A percentile compares a stretch with the other conserved stretches of the same genome.
These are phyloP conservation scores for Trichogramma dendrolimi DNA, from an alignment of 2,888 invertebrate genomes.

Conservation along the genomic window DNA sequence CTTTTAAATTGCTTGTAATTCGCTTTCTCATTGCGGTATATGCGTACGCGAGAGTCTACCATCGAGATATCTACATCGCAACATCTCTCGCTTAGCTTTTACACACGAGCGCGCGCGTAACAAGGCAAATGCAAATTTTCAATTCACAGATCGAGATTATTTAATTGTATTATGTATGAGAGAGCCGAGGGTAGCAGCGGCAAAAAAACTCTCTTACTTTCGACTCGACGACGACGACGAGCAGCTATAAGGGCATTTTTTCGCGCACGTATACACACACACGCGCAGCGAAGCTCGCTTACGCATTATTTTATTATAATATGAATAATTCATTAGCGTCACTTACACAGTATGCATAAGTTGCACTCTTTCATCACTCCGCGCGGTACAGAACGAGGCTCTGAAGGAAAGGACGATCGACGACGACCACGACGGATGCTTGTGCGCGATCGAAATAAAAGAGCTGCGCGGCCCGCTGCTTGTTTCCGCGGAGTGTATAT, in stretches of 20 bases:
- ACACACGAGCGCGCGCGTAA: background rate
- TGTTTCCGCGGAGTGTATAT: no score
- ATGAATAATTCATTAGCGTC: constrained; percentile 49
- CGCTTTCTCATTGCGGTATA: no score
- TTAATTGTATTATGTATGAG: constrained; percentile 24
- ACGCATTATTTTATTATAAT: constrained; percentile 50
- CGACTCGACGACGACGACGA: no score
- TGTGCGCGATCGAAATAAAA: no score
- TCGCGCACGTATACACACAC: constrained; percentile 10
- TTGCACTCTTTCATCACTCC: constrained; percentile 49
- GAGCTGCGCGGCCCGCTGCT: no score
- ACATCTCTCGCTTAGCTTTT: background rate
- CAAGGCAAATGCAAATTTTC: constrained; percentile 11
- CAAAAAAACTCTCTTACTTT: background rate
- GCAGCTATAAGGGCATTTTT: background rate
- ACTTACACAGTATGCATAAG: constrained; percentile 51
- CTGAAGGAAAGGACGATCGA: no score
- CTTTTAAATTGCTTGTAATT: no score
- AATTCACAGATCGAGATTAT: constrained; percentile 9
- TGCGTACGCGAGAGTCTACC: background rate
- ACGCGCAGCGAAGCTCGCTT: constrained; percentile 8
- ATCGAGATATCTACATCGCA: background rate
- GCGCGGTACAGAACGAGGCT: constrained; percentile 1
- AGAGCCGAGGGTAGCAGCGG: background rate
- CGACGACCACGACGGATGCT: no score